Percentiles rank a stretch among this genome's conserved stretches.
These are phyloP conservation scores for Fulmarus glacialis DNA, from an alignment of 2,113 vertebrate species.

Conservation along the genomic window DNA sequence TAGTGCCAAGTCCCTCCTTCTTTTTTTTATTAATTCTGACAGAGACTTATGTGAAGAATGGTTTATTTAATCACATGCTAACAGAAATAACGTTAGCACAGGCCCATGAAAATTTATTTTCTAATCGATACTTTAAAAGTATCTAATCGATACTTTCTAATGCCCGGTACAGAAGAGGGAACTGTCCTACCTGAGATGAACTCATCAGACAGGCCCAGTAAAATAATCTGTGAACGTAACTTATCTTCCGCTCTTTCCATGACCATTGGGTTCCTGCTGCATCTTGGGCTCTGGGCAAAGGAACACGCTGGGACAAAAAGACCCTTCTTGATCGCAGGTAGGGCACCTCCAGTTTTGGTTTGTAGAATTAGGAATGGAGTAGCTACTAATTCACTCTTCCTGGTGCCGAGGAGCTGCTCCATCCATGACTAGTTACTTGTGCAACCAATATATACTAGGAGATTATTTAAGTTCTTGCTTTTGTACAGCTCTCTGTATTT, in stretches of 20 bases:
- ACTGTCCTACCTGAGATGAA: neutral
- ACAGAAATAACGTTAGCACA: neutral
- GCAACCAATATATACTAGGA: neutral
- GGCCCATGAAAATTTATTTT: neutral
- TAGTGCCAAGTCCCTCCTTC: fast-evolving
- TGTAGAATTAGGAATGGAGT: neutral
- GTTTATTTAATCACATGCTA: neutral
- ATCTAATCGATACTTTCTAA: neutral
- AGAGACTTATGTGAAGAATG: fast-evolving
- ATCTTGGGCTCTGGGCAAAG: neutral
- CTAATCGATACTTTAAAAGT: neutral
- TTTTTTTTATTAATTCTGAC: neutral
- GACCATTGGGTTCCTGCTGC: neutral
- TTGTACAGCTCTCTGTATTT: neutral
- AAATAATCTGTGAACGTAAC: neutral
- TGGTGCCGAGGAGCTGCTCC: neutral
- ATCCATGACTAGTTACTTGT: neutral
- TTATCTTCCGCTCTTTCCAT: neutral
- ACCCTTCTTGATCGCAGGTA: neutral
- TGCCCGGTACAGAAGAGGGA: neutral
- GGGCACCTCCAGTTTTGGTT: neutral
- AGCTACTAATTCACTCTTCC: neutral
- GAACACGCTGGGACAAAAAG: neutral
- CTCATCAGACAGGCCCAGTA: neutral
- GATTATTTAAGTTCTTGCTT: neutral